Base-by-base conservation (phyloP, 2,888 invertebrate genomes). In the Dimorphilus gyrociliatus region DNA sequence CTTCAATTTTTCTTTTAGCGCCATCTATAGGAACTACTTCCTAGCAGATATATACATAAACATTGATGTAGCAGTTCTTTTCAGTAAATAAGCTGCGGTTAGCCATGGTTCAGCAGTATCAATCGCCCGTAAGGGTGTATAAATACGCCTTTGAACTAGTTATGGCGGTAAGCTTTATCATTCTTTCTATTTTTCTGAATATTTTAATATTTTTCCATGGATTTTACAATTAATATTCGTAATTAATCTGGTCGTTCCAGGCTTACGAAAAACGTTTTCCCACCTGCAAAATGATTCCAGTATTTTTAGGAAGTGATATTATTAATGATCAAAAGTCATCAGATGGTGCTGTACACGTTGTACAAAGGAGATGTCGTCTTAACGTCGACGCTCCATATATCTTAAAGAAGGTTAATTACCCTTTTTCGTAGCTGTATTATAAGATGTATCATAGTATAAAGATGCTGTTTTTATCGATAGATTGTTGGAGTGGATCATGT, bases 31-130 rank as follows among this genome's bases (percentile, higher is more conserved):
- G n/a, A n/a, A n/a, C n/a, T n/a, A n/a, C n/a, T n/a, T n/a, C n/a
- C n/a, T n/a, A n/a, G n/a, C n/a, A n/a, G n/a, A n/a, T n/a, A n/a
- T n/a, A n/a, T n/a, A n/a, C n/a, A n/a, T n/a, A n/a, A n/a, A n/a
- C n/a, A n/a, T n/a, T n/a, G n/a, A n/a, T n/a, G n/a, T n/a, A n/a
- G n/a, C n/a, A n/a, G n/a, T n/a, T n/a, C n/a, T n/a, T n/a, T n/a
- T n/a, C n/a, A n/a, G n/a, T n/a, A n/a, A n/a, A n/a, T n/a, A n/a
- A n/a, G n/a, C n/a, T n/a, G n/a, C n/a, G n/a, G n/a, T n/a, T n/a
- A n/a, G n/a, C 14, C 18, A 90, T 90, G 88, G 88, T 90, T 55
- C 88, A 90, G 67, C 82, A 84, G 63, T 90, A 84, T 67, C 80
- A 81, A 62, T 81, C 85, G 42, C 88, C 88, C 48, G 77, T 88